A percentile compares a stretch with the other conserved stretches of the same genome.
Evolutionary conservation across 2,888 invertebrate genomes (phyloP).

Genomic region (Lithodes maja): DNA sequence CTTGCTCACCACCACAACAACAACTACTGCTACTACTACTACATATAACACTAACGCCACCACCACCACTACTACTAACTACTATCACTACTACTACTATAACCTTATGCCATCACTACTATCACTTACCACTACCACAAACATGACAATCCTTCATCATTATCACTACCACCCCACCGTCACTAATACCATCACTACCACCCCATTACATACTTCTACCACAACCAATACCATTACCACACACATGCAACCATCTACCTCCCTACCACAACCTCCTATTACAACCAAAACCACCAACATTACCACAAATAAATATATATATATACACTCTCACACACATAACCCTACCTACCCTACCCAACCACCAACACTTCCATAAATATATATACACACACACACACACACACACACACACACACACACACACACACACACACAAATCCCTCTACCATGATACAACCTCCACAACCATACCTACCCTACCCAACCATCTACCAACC

Average conservation of each 20-base stretch:
- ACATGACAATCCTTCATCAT: neutral
- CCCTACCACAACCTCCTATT: neutral
- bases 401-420: too few species aligned
- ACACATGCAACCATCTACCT: too few species aligned
- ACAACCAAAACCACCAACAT: neutral
- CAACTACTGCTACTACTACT: conserved; percentile 12
- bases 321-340: too few species aligned
- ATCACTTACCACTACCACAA: conserved; percentile 6
- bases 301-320: too few species aligned
- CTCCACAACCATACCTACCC: too few species aligned
- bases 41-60: neutral
- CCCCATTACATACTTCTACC: neutral
- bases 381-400: too few species aligned
- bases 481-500: too few species aligned
- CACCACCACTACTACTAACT: neutral
- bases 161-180: neutral
- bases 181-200: neutral
- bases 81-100: conserved; percentile 2
- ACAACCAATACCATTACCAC: neutral
- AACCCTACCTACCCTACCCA: too few species aligned
- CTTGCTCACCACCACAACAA: neutral
- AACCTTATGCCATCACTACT: neutral
- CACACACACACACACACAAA: too few species aligned
- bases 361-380: too few species aligned
- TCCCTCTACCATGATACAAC: too few species aligned